Evolutionary conservation across 1,140 invertebrate genomes (phyloP), one percentile per base, ranked within the genome.

Genomic region (silkworm (Bombyx mori)): DNA sequence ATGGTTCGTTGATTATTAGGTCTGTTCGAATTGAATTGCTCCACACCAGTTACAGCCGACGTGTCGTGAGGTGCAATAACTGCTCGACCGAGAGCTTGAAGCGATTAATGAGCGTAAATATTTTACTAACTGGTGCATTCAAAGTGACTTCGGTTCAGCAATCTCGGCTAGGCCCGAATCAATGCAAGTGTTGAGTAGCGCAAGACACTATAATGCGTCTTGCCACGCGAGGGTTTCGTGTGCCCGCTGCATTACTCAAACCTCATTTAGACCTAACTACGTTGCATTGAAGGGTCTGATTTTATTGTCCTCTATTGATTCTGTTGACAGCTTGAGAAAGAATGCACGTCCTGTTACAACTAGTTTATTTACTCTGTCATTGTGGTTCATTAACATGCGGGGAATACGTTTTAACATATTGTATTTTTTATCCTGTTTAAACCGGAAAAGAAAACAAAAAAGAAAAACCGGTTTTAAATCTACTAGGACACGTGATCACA

Each of bases 261-360:
- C 73, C 82, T 85, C 82, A 85, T 85, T 85, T 85, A 80, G 71
- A 78, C 61, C 73, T 82, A 82, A 79, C 79, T 79, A 79, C 71
- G 69, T 66, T 66, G 77, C 78, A 85, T 79, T 82, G 79, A 82
- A 81, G 77, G 75, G 73, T 73, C 71, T 74, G 69, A 82, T 85
- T 82, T 85, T 85, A 82, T 82, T 80, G 77, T 79, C 72, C 65
- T 78, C 68, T 83, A 83, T 83, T 85, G 82, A 81, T 82, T 82
- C 71, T 72, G 68, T 70, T 80, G 79, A 85, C 79, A 79, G 63
- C 58, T 59, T 52, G 56, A 69, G 61, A 69, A 71, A 66, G 67
- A 66, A 77, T 73, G 66, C 63, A 65, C 65, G 57, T 73, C 65
- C 59, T 73, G 71, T 58, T 61, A 67, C 65, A 67, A 70, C 65